Conservation (phyloP, 2,113 vertebrate genomes). For the Varanus komodoensis region DNA sequence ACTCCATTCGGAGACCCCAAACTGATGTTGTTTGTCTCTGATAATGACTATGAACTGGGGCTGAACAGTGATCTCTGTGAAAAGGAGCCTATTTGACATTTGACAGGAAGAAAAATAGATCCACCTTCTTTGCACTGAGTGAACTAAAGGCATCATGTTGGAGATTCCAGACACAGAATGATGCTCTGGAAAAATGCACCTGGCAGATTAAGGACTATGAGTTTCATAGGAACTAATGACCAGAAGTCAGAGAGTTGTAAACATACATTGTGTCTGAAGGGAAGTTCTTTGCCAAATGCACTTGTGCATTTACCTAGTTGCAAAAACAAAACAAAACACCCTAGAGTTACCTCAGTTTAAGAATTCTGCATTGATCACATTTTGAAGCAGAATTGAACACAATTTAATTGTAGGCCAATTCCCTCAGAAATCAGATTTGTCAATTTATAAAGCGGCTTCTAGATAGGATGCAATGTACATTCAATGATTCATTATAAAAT, state of each 20-base stretch:
- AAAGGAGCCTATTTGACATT: too few species aligned
- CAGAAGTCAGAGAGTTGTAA: background rate
- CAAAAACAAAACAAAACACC: background rate
- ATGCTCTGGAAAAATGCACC: background rate
- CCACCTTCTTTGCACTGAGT: too few species aligned
- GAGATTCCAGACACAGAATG: background rate
- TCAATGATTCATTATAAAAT: conserved; percentile 20
- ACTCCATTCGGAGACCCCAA: too few species aligned
- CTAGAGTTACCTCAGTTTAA: background rate
- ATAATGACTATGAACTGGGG: too few species aligned
- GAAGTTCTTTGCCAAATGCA: background rate
- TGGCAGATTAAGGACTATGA: background rate
- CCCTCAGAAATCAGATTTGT: background rate
- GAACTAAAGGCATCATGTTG: too few species aligned
- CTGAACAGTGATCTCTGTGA: too few species aligned
- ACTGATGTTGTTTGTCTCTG: too few species aligned
- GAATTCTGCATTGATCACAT: background rate
- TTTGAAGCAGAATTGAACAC: background rate
- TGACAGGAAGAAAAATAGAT: too few species aligned
- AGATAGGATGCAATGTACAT: background rate
- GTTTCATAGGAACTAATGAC: background rate
- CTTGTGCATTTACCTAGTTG: background rate
- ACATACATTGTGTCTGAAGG: background rate
- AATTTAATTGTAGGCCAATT: background rate
- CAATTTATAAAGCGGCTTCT: background rate